Evolutionary conservation across 2,888 invertebrate genomes (phyloP), one percentile per base, ranked within the genome.

Genomic region (Monopis laevigella): DNA sequence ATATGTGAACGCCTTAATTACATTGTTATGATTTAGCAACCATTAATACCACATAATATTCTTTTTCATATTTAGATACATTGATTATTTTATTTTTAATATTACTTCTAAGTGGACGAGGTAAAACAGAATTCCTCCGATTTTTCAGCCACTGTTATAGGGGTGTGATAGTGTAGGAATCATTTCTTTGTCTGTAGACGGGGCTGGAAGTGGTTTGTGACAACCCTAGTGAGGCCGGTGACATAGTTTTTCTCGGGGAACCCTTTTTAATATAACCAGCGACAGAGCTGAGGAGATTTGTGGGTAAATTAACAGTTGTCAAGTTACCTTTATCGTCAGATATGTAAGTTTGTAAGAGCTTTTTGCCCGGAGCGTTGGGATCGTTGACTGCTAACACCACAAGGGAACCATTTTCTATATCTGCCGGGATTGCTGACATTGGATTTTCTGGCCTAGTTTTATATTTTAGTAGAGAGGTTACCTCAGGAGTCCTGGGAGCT

Each of bases 261-360:
- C 65, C 64, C 34, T 68, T 72, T 50, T 71, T 71, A 65, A 80
- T 71, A 42, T 72, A 75, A 18, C 66, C 66, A 0, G 77, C 68
- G 0, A 80, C 71, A 0, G 72, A 73, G 51, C 62, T 72, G 5
- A 78, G 48, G 18, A 77, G 57, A 0, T 55, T 60, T 0, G 70
- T 46, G 0, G 75, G 71, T 6, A 80, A 55, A 3, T 69, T 63
- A 0, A 78, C 62, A 0, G 78, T 75, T 0, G 69, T 65, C 2
- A 80, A 46, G 39, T 59, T 56, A 0, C 74, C 77, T 0, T 58
- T 60, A 0, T 62, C 68, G 2, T 65, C 58, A 0, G 77, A 67
- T 39, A 78, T 68, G 45, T 78, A 80, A 0, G 78, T 78, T 41
- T 80, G 80, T 1, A 78, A 49, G 66, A 77, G 74, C 44, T 77